Evolutionary conservation across 2,797 vertebrate genomes (phyloP), one percentile per base, ranked within the genome.

Genomic region (Scarus forsteni): DNA sequence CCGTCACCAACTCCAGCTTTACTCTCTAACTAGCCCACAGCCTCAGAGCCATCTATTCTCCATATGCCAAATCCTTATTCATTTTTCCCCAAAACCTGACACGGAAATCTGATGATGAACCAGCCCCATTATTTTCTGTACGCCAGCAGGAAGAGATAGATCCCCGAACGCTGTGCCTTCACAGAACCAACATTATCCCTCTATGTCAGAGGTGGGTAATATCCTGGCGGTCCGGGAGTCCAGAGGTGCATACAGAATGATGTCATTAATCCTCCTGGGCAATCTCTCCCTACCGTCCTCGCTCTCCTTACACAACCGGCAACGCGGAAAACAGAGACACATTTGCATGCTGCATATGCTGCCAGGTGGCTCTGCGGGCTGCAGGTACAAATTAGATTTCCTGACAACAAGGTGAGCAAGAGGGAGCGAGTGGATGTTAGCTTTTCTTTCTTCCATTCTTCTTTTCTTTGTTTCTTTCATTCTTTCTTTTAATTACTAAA

Each of bases 181-280:
- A 96, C 92, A 96, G 96, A 97, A 97, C 95, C 96, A 98, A 97
- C 96, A 97, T 97, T 96, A 97, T 98, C 95, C 96, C 96, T 98
- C 96, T 96, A 95, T 97, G 96, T 98, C 97, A 97, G 96, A 96
- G 96, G 96, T 96, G 95, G 95, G 96, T 96, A 97, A 97, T 97
- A 97, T 97, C 95, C 95, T 94, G 93, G 95, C 95, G 93, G 96
- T 96, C 94, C 87, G 66, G 85, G 89, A 93, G 92, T 92, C 92
- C 90, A 91, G 90, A 90, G 92, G 93, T 93, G 94, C 93, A 97
- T 97, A 97, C 96, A 93, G 96, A 97, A 98, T 97, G 96, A 98
- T 97, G 97, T 96, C 97, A 98, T 98, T 98, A 98, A 98, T 98
- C 96, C 97, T 97, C 95, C 92, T 90, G 96, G 96, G 96, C 96